These are phyloP conservation scores for Lepisosteus oculatus DNA, from an alignment of 2,113 vertebrate genomes.

Conservation along the genomic window DNA sequence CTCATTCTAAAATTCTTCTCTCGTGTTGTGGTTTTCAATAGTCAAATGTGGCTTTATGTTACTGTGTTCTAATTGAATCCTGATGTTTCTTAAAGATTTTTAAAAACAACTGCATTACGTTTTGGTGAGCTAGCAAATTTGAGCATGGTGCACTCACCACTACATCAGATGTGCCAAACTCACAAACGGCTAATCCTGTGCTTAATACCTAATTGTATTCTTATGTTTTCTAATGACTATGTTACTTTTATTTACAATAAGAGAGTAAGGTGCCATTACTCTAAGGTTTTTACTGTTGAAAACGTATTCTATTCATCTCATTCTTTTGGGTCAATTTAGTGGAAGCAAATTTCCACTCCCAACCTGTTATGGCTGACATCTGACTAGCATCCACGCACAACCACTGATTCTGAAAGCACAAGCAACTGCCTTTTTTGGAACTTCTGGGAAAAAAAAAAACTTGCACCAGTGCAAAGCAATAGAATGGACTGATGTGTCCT, in stretches of 20 bases:
- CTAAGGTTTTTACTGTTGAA: not conserved
- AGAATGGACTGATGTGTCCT: no score
- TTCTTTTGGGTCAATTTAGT: no score
- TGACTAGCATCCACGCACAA: no score
- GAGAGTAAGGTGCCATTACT: not conserved
- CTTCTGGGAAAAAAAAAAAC: no score
- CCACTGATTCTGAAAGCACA: no score
- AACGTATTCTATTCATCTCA: no score
- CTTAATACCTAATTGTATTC: constrained; percentile 39
- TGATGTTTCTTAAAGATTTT: constrained; percentile 53
- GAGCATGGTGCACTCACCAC: constrained; percentile 32
- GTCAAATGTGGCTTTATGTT: constrained; percentile 37
- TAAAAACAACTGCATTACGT: constrained; percentile 54
- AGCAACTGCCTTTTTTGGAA: no score
- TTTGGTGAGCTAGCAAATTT: constrained; percentile 49
- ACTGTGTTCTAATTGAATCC: constrained; percentile 52
- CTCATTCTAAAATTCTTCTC: constrained; percentile 18
- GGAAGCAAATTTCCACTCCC: no score
- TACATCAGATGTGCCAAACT: constrained; percentile 23
- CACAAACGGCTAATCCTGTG: not conserved
- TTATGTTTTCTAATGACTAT: not conserved
- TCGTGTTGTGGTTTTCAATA: constrained; percentile 22
- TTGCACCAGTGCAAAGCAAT: no score
- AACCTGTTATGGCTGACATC: no score
- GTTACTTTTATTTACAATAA: not conserved